Evolutionary conservation across 2,113 vertebrate genomes (phyloP).

Genomic region (Eudyptes chrysolophus): DNA sequence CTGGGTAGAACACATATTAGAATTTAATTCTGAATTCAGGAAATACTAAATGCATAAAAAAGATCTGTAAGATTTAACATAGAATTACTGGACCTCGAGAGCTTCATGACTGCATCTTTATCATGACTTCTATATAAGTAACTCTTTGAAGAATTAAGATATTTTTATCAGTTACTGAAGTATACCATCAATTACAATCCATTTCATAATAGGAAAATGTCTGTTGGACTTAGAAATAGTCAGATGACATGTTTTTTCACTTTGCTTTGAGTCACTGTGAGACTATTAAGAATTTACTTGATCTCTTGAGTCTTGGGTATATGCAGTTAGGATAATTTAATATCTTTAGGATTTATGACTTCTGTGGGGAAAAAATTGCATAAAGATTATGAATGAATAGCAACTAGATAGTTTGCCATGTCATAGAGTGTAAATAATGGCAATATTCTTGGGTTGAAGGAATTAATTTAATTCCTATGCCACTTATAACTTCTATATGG

Average conservation of each 20-base stretch:
- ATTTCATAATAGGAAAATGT: background rate
- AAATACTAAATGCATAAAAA: background rate
- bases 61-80: background rate
- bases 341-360: background rate
- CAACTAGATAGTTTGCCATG: background rate
- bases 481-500: background rate
- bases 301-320: background rate
- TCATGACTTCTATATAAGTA: background rate
- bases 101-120: background rate
- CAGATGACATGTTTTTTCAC: background rate
- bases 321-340: background rate
- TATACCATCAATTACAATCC: background rate
- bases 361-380: background rate
- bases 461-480: background rate
- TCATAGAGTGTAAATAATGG: background rate
- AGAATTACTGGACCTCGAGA: background rate
- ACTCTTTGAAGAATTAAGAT: background rate
- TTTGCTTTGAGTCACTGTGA: background rate
- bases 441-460: background rate
- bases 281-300: background rate
- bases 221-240: background rate
- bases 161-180: background rate
- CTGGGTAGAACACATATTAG: rapidly evolving
- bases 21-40: background rate
- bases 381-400: background rate